A percentile compares a stretch with the other conserved stretches of the same genome.
phyloP scores from a whole-genome alignment of 2,888 invertebrate genomes.

The Elysia crispata region DNA sequence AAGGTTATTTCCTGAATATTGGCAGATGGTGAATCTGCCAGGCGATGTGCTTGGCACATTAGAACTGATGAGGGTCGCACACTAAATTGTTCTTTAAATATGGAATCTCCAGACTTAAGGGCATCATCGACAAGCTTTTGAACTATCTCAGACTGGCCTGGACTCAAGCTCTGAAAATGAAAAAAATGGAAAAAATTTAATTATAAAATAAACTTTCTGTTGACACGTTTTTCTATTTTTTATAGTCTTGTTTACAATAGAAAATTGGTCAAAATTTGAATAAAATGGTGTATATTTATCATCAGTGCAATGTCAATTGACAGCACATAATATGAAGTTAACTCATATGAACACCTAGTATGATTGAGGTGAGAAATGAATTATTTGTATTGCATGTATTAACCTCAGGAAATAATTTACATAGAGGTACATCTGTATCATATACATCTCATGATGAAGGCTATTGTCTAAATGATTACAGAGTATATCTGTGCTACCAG shows the following conservation, averaged over 20 bases:
- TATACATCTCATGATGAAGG: too few species aligned
- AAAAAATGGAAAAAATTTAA: neutral
- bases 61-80: conserved; percentile 35
- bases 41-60: conserved; percentile 58
- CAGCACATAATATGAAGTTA: too few species aligned
- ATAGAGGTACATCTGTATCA: too few species aligned
- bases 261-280: neutral
- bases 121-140: conserved; percentile 15
- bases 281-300: too few species aligned
- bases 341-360: too few species aligned
- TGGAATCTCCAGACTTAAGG: conserved; percentile 15
- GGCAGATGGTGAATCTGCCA: conserved; percentile 53
- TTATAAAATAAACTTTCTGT: neutral
- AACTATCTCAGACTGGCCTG: neutral
- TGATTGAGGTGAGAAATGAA: too few species aligned
- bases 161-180: neutral
- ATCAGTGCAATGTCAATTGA: too few species aligned
- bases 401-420: too few species aligned
- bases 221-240: neutral
- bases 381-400: too few species aligned
- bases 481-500: too few species aligned
- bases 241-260: neutral
- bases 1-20: conserved; percentile 36
- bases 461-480: too few species aligned
- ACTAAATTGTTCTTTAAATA: conserved; percentile 36